Conservation (phyloP, 2,797 vertebrate species). For the Acanthopagrus latus region DNA sequence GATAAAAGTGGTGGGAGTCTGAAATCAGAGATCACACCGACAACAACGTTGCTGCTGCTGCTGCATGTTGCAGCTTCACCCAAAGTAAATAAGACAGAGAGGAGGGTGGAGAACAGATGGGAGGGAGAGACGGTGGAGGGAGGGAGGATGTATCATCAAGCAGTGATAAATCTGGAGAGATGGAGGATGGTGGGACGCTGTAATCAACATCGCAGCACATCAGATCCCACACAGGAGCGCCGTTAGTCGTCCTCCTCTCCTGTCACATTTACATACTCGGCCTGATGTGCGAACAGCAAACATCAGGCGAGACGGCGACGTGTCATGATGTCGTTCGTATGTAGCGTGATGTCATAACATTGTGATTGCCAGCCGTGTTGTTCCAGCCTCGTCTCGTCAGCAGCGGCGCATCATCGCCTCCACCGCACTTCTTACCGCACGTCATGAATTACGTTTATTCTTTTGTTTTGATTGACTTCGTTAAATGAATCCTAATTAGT, state of each 20-base stretch:
- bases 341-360: background rate
- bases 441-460: no score
- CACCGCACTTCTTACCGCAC: background rate
- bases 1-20: constrained; percentile 49
- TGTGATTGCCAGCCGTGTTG: background rate
- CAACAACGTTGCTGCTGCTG: background rate
- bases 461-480: no score
- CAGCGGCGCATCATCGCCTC: no score
- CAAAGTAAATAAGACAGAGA: constrained; percentile 36
- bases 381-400: no score
- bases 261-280: constrained; percentile 20
- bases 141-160: constrained; percentile 27
- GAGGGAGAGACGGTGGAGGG: constrained; percentile 16
- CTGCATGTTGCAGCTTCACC: constrained; percentile 34
- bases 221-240: constrained; percentile 32
- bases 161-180: constrained; percentile 42
- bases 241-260: constrained; percentile 9
- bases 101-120: constrained; percentile 20
- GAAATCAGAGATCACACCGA: constrained; percentile 43
- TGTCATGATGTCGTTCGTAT: background rate
- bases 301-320: background rate
- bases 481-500: background rate
- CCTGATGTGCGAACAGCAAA: constrained; percentile 17
- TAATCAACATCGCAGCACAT: constrained; percentile 58
- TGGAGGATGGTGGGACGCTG: constrained; percentile 24